Percentiles rank a stretch among this genome's conserved stretches.
These are phyloP conservation scores for Trogon surrucura DNA, from an alignment of 2,113 vertebrate genomes.

Conservation along the genomic window DNA sequence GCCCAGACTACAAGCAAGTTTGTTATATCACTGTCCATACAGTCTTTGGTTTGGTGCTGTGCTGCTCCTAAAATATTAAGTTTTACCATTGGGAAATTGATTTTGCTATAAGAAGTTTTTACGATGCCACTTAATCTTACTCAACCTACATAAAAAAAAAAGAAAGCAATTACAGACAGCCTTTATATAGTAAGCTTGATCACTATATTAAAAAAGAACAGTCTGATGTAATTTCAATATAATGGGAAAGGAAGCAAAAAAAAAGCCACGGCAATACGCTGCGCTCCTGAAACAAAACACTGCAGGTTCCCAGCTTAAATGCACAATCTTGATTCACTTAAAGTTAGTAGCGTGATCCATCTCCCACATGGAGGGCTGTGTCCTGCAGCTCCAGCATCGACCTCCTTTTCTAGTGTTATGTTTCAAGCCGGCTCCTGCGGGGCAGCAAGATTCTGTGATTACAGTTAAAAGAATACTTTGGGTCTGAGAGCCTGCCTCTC, in stretches of 20 bases:
- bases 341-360: constrained; percentile 37
- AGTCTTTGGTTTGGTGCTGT: constrained; percentile 26
- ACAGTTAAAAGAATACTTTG: constrained; percentile 33
- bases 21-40: constrained; percentile 7
- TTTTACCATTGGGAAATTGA: constrained; percentile 72
- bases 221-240: constrained; percentile 56
- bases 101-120: constrained; percentile 72
- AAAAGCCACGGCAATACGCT: constrained; percentile 31
- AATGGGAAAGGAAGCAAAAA: constrained; percentile 48
- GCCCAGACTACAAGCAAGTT: not conserved
- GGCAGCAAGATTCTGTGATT: constrained; percentile 36
- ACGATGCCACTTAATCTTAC: constrained; percentile 68
- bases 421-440: constrained; percentile 30
- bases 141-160: constrained; percentile 60
- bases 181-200: constrained; percentile 66
- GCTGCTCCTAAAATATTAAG: constrained; percentile 62
- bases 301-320: constrained; percentile 32
- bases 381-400: constrained; percentile 31
- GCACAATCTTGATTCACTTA: constrained; percentile 52
- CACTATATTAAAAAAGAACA: constrained; percentile 71
- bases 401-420: constrained; percentile 39
- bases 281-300: constrained; percentile 38
- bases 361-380: not conserved
- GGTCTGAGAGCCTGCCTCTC: constrained; percentile 2
- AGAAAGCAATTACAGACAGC: constrained; percentile 61